Base-by-base conservation (phyloP, 2,113 vertebrate genomes). In the Cephalopterus ornatus region DNA sequence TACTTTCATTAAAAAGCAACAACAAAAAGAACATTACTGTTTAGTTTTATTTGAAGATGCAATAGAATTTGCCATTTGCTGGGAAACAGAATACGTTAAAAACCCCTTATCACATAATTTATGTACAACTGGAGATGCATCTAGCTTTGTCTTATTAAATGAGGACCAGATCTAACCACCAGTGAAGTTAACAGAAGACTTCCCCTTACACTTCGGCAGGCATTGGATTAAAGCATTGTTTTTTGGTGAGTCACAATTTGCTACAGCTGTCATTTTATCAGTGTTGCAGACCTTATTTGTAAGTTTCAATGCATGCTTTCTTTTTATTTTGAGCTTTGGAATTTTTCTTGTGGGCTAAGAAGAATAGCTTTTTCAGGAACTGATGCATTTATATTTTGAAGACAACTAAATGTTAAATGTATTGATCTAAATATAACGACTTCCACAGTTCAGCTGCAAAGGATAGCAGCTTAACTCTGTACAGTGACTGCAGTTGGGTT, bases 261-360 rank as follows among this genome's bases (percentile, higher is more conserved):
- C 90, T 82, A 88, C 95, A 97, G 93, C 92, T 93, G 93, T 96
- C 75, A 89, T 78, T 95, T 94, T 94, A 92, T 96, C 95, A 95
- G 83, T 32, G 32, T 39, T 88, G 30, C 85, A 63, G 79, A 46
- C 68, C 52, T 74, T 88, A 77, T 83, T 83, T 92, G n/a, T 59
- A 63, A 14, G 8, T 67, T 94, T 71, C 79, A 81, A 19, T 76
- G 37, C n/a, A 89, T 11, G 21, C 8, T n/a, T 85, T 86, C 59
- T 71, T 89, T 88, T 91, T 63, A 78, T 58, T 86, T 67, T 56
- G 83, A 71, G 52, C 41, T 81, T 44, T 63, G 50, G 14, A 58
- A 32, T 23, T 80, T 59, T 44, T 74, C 39, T 74, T 47, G 50
- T 42, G 47, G 42, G 28, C 65, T 88, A 76, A 20, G 41, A 77